phyloP scores from a whole-genome alignment of 2,113 vertebrate species.

The Zapornia atra region DNA sequence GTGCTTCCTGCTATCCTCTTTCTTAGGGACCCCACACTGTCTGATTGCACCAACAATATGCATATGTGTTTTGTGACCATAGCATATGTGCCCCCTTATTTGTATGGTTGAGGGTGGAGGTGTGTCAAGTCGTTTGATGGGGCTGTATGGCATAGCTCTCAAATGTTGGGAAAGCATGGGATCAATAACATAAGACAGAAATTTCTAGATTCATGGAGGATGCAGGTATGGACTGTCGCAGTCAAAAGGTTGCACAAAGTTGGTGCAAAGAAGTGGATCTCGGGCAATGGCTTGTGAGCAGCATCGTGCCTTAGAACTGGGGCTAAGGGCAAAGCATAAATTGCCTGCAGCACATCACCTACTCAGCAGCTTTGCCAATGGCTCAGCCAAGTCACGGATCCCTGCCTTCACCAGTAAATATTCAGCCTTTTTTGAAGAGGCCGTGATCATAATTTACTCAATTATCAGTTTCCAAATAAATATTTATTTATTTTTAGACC shows the following conservation, averaged over 20 bases:
- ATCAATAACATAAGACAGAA: background rate
- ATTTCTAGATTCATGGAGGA: background rate
- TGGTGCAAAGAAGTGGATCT: background rate
- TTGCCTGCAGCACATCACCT: background rate
- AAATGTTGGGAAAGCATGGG: background rate
- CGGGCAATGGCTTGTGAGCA: background rate
- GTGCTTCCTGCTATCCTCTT: background rate
- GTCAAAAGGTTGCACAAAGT: background rate
- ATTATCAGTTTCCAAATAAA: background rate
- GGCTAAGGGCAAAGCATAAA: background rate
- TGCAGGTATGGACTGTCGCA: background rate
- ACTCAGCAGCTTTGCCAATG: background rate
- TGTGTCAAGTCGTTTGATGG: background rate
- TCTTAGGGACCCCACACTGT: background rate
- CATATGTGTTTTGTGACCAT: background rate
- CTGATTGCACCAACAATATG: background rate
- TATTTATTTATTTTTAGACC: slow-evolving; percentile 10
- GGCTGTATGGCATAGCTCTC: background rate
- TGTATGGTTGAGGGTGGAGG: background rate
- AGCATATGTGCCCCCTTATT: background rate
- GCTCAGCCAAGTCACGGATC: background rate
- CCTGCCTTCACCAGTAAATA: background rate
- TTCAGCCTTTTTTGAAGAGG: background rate
- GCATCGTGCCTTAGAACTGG: background rate
- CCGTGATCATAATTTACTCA: background rate